Percentiles rank a stretch among this genome's conserved stretches.
Evolutionary conservation across 2,888 invertebrate species (phyloP).

Genomic region (Scaptomyza tumidula): DNA sequence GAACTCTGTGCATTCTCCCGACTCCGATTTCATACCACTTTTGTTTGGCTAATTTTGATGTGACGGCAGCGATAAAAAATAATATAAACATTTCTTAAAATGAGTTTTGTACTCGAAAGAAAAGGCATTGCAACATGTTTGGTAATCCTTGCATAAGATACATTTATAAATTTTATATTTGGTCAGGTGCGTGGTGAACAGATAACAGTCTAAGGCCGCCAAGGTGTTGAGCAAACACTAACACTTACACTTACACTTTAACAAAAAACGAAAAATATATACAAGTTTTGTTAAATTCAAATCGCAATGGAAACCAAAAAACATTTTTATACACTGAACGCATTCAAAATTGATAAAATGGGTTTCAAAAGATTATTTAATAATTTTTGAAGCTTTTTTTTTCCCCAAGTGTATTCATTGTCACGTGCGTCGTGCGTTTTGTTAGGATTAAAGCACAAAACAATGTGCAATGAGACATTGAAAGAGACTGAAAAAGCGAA

Average conservation of each 20-base stretch:
- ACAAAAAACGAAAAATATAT: neutral
- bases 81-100: constrained; percentile 51
- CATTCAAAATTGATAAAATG: no score
- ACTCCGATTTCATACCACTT: constrained; percentile 21
- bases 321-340: no score
- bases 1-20: constrained; percentile 59
- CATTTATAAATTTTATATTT: constrained; percentile 66
- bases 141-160: constrained; percentile 59
- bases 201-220: neutral
- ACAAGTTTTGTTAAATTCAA: no score
- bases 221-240: neutral
- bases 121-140: constrained; percentile 53
- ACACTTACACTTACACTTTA: neutral
- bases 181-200: constrained; percentile 1
- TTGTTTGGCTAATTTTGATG: constrained; percentile 70
- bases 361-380: no score
- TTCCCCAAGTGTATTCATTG: neutral
- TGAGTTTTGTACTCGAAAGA: constrained; percentile 49
- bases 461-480: constrained; percentile 22
- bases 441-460: constrained; percentile 46
- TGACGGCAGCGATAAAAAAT: constrained; percentile 49
- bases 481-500: no score
- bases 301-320: no score
- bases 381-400: no score
- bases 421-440: constrained; percentile 33